Conservation (phyloP, 2,797 vertebrate species). For the Platalea minor region DNA sequence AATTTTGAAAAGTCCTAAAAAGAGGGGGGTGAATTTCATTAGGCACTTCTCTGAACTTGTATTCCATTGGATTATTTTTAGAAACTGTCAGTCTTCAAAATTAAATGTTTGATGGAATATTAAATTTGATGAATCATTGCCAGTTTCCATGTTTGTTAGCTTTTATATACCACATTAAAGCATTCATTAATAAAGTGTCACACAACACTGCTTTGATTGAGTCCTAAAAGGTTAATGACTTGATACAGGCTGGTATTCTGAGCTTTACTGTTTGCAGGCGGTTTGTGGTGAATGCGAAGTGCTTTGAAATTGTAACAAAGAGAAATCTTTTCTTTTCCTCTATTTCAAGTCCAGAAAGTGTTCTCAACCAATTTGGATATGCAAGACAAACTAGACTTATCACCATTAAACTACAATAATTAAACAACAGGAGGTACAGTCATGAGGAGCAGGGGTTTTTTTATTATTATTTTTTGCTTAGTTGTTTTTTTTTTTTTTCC, state of each 20-base stretch:
- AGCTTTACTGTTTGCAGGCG: constrained; percentile 41
- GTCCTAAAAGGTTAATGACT: constrained; percentile 77
- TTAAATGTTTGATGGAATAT: constrained; percentile 73
- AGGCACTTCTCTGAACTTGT: constrained; percentile 45
- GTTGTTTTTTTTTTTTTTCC: neutral
- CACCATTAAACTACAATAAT: neutral
- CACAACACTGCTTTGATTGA: constrained; percentile 72
- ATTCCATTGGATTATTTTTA: constrained; percentile 32
- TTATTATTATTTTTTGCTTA: neutral
- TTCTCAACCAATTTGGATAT: neutral
- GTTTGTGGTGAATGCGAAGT: constrained; percentile 42
- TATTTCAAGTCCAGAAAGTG: constrained; percentile 21
- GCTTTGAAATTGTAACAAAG: constrained; percentile 64
- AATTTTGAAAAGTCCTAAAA: constrained; percentile 19
- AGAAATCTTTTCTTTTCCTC: constrained; percentile 43
- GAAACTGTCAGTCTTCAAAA: constrained; percentile 68
- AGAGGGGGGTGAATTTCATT: neutral
- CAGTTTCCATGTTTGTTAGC: constrained; percentile 73
- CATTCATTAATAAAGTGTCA: constrained; percentile 77
- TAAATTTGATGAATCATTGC: constrained; percentile 77
- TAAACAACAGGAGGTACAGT: neutral
- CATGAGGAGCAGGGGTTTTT: neutral
- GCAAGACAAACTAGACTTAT: neutral
- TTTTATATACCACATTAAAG: constrained; percentile 77
- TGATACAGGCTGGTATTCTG: constrained; percentile 63